These are phyloP conservation scores for Rallus crepitans DNA, from an alignment of 2,797 vertebrate genomes.

Conservation along the genomic window DNA sequence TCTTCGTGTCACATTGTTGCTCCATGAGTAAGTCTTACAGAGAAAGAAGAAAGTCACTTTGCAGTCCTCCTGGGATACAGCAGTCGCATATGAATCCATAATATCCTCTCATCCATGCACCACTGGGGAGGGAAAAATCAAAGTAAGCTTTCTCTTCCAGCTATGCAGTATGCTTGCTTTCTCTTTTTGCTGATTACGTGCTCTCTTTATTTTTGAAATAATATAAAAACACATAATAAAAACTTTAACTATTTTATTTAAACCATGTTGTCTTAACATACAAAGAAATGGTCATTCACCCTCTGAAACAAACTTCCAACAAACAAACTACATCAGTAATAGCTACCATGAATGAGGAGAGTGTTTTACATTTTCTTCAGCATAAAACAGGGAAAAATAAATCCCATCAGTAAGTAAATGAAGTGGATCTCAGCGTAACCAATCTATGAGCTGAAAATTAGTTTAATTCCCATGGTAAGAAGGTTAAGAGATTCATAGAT, in stretches of 20 bases:
- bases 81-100: slow-evolving; percentile 15
- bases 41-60: slow-evolving; percentile 51
- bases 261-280: background rate
- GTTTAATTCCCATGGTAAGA: slow-evolving; percentile 58
- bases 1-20: background rate
- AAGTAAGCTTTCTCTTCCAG: slow-evolving; percentile 18
- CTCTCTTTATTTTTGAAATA: slow-evolving; percentile 6
- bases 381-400: slow-evolving; percentile 63
- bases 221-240: background rate
- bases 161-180: background rate
- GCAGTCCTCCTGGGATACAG: background rate
- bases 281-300: background rate
- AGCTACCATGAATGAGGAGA: background rate
- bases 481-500: slow-evolving; percentile 67
- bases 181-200: background rate
- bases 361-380: slow-evolving; percentile 44
- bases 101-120: slow-evolving; percentile 35
- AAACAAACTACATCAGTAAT: slow-evolving; percentile 19
- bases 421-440: slow-evolving; percentile 73
- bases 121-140: slow-evolving; percentile 18
- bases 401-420: slow-evolving; percentile 72
- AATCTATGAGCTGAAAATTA: slow-evolving; percentile 69
- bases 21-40: background rate
- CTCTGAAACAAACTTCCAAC: background rate
- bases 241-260: background rate